phyloP scores from a whole-genome alignment of 1,140 invertebrate genomes.

The Musca domestica region DNA sequence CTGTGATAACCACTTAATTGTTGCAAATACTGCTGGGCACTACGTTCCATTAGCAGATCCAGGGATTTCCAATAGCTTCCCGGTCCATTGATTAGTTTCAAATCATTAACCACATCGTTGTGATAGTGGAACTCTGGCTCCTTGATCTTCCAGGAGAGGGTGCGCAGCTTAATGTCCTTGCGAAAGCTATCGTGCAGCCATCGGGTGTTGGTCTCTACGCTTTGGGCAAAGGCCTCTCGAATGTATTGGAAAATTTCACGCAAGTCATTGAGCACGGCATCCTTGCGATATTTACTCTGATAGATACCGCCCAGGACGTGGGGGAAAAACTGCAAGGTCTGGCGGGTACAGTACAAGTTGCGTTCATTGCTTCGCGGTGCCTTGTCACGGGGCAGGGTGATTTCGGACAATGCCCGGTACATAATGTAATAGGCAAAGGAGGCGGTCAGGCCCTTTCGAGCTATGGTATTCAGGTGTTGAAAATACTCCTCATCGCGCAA shows the following conservation, averaged over 20 bases:
- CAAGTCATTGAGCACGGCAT: slow-evolving; percentile 32
- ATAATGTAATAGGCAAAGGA: slow-evolving; percentile 43
- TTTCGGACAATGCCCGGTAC: slow-evolving; percentile 38
- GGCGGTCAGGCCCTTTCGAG: slow-evolving; percentile 28
- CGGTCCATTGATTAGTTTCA: too few species aligned
- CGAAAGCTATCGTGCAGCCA: slow-evolving; percentile 35
- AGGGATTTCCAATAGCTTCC: slow-evolving; percentile 35
- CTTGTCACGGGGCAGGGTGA: slow-evolving; percentile 32
- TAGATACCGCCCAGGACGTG: slow-evolving; percentile 43
- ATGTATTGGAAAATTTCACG: slow-evolving; percentile 34
- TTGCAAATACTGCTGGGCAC: slow-evolving; percentile 34
- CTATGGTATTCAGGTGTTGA: slow-evolving; percentile 31
- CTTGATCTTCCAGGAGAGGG: slow-evolving; percentile 29
- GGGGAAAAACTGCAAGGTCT: slow-evolving; percentile 38
- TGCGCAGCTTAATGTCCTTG: too few species aligned
- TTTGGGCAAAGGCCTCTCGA: slow-evolving; percentile 38
- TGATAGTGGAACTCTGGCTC: slow-evolving; percentile 31
- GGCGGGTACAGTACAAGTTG: slow-evolving; percentile 31
- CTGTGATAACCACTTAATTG: slow-evolving; percentile 31
- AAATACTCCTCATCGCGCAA: slow-evolving; percentile 36
- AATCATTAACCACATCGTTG: slow-evolving; percentile 26
- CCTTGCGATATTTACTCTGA: slow-evolving; percentile 32
- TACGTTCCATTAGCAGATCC: slow-evolving; percentile 32
- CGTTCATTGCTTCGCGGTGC: slow-evolving; percentile 25
- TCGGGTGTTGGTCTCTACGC: slow-evolving; percentile 27